Evolutionary conservation across 1,140 invertebrate species (phyloP).

Genomic region (Stegodyphus mimosarum): DNA sequence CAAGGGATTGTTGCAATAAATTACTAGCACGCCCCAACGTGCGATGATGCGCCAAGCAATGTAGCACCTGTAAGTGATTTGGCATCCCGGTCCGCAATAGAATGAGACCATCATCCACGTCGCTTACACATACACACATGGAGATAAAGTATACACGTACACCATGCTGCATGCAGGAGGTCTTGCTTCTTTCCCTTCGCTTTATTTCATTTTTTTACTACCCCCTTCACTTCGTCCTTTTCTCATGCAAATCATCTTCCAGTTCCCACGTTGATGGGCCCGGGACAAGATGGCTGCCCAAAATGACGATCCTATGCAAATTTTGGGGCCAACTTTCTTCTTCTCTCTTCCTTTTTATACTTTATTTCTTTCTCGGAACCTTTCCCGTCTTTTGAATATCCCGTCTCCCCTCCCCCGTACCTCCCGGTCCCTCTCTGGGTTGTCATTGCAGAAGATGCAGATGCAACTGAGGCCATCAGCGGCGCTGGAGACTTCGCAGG

Average conservation of each 20-base stretch:
- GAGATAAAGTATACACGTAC: conserved; percentile 52
- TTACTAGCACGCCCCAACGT: background rate
- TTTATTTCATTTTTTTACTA: conserved; percentile 30
- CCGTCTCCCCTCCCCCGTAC: background rate
- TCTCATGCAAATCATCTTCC: conserved; percentile 59
- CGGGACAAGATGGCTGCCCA: conserved; percentile 56
- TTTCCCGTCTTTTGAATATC: conserved; percentile 44
- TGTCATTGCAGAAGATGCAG: conserved; percentile 46
- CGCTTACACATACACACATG: conserved; percentile 40
- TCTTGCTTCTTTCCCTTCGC: background rate
- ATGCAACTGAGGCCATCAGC: conserved; percentile 25
- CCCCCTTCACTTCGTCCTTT: conserved; percentile 17
- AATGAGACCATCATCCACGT: conserved; percentile 42
- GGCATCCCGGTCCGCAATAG: conserved; percentile 41
- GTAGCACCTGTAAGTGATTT: conserved; percentile 51
- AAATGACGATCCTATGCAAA: conserved; percentile 60
- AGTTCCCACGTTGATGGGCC: conserved; percentile 44
- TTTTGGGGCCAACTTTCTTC: conserved; percentile 42
- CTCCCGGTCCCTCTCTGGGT: conserved; percentile 14
- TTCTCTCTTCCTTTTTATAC: conserved; percentile 41
- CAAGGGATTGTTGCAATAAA: background rate
- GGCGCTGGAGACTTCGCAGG: conserved; percentile 11
- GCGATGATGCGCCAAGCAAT: conserved; percentile 40
- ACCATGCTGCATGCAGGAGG: background rate
- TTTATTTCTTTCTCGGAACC: conserved; percentile 56